Conservation (phyloP, 2,113 vertebrate genomes). For the Anolis carolinensis region DNA sequence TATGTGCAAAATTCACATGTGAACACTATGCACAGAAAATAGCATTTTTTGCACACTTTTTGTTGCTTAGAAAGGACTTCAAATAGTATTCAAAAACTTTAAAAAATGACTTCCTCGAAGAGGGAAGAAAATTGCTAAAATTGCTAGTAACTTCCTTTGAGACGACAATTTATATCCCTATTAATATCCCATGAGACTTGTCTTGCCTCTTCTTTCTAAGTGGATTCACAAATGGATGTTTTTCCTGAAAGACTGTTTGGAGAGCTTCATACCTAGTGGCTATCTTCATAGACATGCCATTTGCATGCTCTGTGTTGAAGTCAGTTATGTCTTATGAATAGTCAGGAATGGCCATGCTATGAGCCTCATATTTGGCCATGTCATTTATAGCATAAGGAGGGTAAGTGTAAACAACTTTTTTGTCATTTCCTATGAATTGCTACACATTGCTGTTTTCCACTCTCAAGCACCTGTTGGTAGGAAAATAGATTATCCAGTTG, state of each 20-base stretch:
- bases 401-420: conserved; percentile 37
- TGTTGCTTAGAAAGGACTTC: too few relatives aligned
- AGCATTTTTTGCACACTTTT: too few relatives aligned
- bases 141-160: too few relatives aligned
- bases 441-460: conserved; percentile 26
- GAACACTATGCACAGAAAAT: too few relatives aligned
- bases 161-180: too few relatives aligned
- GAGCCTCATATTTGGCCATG: conserved; percentile 11
- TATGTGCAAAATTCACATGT: too few relatives aligned
- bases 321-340: not conserved
- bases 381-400: not conserved
- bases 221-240: too few relatives aligned
- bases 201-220: too few relatives aligned
- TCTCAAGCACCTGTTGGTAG: conserved; percentile 56
- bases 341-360: conserved; percentile 4
- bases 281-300: not conserved
- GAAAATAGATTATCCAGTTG: conserved; percentile 52
- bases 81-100: too few relatives aligned
- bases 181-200: too few relatives aligned
- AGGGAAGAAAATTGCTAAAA: too few relatives aligned
- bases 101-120: too few relatives aligned
- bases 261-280: not conserved
- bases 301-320: not conserved
- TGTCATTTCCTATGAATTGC: conserved; percentile 7
- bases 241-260: not conserved